Percentiles rank a stretch among this genome's conserved stretches.
Evolutionary conservation across 2,797 vertebrate species (phyloP).

Genomic region (Tragopan temminckii): DNA sequence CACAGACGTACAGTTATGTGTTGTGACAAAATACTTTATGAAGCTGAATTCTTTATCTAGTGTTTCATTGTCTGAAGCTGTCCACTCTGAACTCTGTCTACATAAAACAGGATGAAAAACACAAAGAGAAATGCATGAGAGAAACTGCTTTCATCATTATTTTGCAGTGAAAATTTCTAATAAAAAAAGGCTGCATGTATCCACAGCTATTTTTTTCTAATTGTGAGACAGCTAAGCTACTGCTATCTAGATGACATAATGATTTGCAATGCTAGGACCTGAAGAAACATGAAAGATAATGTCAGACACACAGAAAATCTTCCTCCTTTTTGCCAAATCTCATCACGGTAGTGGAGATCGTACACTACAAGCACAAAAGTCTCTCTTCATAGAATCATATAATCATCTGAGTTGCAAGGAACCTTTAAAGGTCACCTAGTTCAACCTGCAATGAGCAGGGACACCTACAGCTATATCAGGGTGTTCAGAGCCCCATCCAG

Average conservation of each 20-base stretch:
- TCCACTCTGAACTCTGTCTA: neutral
- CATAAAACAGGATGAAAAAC: neutral
- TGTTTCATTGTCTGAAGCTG: neutral
- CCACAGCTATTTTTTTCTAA: neutral
- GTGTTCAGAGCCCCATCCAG: too few species aligned
- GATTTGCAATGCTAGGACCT: neutral
- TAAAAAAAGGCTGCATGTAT: neutral
- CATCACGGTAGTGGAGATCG: fast-evolving
- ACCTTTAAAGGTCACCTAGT: too few species aligned
- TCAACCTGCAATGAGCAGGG: too few species aligned
- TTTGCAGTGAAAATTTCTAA: neutral
- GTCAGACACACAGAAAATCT: neutral
- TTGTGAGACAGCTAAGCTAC: neutral
- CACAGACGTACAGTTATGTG: neutral
- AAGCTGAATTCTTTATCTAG: neutral
- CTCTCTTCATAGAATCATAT: neutral
- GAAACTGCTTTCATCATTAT: neutral
- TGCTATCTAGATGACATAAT: neutral
- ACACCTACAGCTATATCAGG: too few species aligned
- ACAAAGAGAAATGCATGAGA: neutral
- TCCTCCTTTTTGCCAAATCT: neutral
- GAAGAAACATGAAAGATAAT: neutral
- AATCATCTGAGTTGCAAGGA: too few species aligned
- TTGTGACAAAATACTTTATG: neutral
- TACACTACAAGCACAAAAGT: neutral